Evolutionary conservation across 2,797 vertebrate genomes (phyloP).

Genomic region (Sebastes melanostomus): DNA sequence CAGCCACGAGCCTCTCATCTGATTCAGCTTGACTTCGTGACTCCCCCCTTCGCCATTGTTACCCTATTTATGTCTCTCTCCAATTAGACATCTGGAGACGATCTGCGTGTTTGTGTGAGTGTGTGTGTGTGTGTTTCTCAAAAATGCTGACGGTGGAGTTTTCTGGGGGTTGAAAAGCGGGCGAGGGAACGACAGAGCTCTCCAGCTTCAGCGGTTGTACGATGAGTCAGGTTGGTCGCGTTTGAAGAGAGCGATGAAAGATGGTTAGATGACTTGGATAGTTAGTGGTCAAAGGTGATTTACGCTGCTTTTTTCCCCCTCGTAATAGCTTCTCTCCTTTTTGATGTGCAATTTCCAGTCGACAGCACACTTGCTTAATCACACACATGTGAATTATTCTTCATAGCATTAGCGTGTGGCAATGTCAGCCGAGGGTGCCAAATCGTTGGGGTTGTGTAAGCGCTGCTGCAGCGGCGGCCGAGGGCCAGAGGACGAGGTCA

Average conservation of each 20-base stretch:
- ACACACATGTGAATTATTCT: not conserved
- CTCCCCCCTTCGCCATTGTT: conserved; percentile 43
- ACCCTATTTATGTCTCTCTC: conserved; percentile 64
- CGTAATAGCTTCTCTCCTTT: not conserved
- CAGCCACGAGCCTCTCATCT: conserved; percentile 46
- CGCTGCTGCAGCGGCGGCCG: not conserved
- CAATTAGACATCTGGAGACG: conserved; percentile 77
- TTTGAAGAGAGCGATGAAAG: conserved; percentile 46
- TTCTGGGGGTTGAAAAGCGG: conserved; percentile 15
- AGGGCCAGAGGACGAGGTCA: conserved; percentile 61
- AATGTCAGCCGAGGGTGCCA: conserved; percentile 41
- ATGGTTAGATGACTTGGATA: conserved; percentile 28
- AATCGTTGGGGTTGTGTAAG: conserved; percentile 57
- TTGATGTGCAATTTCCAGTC: not conserved
- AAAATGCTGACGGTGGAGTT: conserved; percentile 52
- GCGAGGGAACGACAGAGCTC: not conserved
- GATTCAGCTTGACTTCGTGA: conserved; percentile 42
- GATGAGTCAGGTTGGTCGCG: conserved; percentile 48
- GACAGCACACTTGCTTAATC: conserved; percentile 8
- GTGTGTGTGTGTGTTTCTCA: not conserved
- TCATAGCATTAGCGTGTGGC: conserved; percentile 39
- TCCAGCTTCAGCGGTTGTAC: conserved; percentile 1
- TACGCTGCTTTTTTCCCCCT: conserved; percentile 9
- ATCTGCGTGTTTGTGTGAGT: conserved; percentile 54
- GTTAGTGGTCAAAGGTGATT: conserved; percentile 40